Evolutionary conservation across 2,888 invertebrate species (phyloP).

Genomic region (Harpagoxenus sublaevis): DNA sequence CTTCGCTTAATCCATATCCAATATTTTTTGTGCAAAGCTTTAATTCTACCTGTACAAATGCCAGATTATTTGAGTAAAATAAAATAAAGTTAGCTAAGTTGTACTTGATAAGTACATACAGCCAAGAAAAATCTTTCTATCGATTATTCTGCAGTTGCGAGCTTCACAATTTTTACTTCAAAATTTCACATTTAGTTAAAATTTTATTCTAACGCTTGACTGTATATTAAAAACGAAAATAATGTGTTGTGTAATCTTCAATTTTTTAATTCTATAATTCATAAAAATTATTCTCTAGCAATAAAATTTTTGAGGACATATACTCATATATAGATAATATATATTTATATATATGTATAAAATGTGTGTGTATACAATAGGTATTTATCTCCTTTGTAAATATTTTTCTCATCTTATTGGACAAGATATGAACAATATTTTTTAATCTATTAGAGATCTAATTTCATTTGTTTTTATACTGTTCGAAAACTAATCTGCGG

Average conservation of each 20-base stretch:
- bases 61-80: neutral
- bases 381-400: neutral
- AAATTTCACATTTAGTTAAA: neutral
- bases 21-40: neutral
- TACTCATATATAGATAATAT: neutral
- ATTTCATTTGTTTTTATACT: slow-evolving; percentile 12
- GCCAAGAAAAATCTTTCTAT: neutral
- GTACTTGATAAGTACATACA: neutral
- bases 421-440: neutral
- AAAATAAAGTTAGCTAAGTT: neutral
- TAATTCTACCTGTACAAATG: neutral
- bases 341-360: neutral
- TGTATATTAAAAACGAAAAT: neutral
- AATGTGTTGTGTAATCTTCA: neutral
- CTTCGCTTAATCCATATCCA: neutral
- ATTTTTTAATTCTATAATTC: neutral
- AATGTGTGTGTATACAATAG: neutral
- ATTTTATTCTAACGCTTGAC: neutral
- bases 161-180: neutral
- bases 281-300: neutral
- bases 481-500: neutral
- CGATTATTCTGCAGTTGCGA: neutral
- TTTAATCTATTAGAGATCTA: neutral
- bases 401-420: neutral
- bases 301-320: neutral